Base-by-base conservation (phyloP, 2,888 invertebrate species). In the Dendrolimus houi region DNA sequence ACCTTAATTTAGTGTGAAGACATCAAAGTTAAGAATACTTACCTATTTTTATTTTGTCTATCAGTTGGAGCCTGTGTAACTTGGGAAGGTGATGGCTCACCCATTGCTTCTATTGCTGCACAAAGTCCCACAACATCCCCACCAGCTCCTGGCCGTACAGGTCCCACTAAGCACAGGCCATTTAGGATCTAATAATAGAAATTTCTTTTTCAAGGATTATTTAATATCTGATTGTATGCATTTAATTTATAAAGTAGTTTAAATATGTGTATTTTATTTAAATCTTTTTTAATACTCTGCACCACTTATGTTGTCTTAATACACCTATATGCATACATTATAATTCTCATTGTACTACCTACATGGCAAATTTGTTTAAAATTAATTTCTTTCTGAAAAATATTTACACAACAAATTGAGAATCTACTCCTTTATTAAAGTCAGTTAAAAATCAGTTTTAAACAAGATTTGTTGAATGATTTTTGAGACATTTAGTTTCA, bases 41-140 rank as follows among this genome's bases (percentile, higher is more conserved):
- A 47, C 47, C 47, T 47, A 54, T 52, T 56, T 40, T 29, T 12
- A 47, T 47, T 47, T 47, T 77, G 82, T 59, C 79, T 72, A 8
- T 88, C 90, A 47, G 78, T 65, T 52, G 77, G 66, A 7, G 83
- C 69, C 57, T 75, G 74, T 8, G 87, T 92, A 52, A 93, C 86
- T 77, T 98, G 97, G 56, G 92, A 86, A 17, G 96, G 96, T 0
- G 97, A 95, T 47, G 95, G 93, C 78, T 98, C 96, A 17, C 95
- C 95, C 7, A 98, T 82, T 0, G 95, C 94, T 80, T 97, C 96
- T 52, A 98, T 95, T 0, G 98, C 98, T 1, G 96, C 95, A 62
- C 96, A 92, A 12, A 98, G 87, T 0, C 98, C 98, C 63, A 96
- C 96, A 53, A 97, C 94, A 56, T 93, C 92, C 7, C 93, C 93